Conservation (phyloP, 1,140 invertebrate genomes). For the Dinothrombium tinctorium region DNA sequence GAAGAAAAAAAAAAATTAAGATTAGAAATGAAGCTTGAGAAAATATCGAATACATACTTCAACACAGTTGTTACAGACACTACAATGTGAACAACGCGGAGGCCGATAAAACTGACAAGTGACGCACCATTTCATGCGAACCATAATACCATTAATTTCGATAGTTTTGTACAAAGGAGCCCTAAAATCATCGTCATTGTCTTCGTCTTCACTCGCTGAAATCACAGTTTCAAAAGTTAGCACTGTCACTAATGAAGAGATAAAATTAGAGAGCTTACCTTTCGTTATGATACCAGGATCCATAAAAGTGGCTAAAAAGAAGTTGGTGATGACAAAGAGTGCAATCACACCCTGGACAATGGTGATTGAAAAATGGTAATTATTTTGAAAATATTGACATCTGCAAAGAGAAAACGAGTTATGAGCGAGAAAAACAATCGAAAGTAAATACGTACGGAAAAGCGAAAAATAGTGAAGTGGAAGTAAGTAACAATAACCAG, state of each 20-base stretch:
- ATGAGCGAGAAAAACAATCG: slow-evolving; percentile 11
- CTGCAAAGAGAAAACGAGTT: slow-evolving; percentile 28
- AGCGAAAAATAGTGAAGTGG: slow-evolving; percentile 79
- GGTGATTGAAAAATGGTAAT: slow-evolving; percentile 60
- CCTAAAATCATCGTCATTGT: slow-evolving; percentile 91
- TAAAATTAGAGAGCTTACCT: slow-evolving; percentile 35
- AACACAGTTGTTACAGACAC: slow-evolving; percentile 95
- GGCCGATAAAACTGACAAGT: slow-evolving; percentile 99
- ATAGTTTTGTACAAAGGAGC: slow-evolving; percentile 93
- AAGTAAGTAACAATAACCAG: slow-evolving; percentile 69
- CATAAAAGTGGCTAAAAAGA: slow-evolving; percentile 94
- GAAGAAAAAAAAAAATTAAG: too few relatives aligned
- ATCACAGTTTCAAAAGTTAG: too few relatives aligned
- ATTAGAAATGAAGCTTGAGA: slow-evolving; percentile 43
- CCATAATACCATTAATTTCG: slow-evolving; percentile 91
- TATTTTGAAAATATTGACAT: slow-evolving; percentile 51
- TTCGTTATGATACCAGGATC: slow-evolving; percentile 96
- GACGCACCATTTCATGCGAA: slow-evolving; percentile 99
- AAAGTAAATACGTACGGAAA: slow-evolving; percentile 57
- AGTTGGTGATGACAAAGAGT: slow-evolving; percentile 91
- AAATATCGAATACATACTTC: too few relatives aligned
- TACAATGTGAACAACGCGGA: slow-evolving; percentile 94
- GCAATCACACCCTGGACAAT: slow-evolving; percentile 78
- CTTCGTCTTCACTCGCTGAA: slow-evolving; percentile 78
- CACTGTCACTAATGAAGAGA: too few relatives aligned